phyloP scores from a whole-genome alignment of 2,113 vertebrate genomes.

The Tragulus kanchil region DNA sequence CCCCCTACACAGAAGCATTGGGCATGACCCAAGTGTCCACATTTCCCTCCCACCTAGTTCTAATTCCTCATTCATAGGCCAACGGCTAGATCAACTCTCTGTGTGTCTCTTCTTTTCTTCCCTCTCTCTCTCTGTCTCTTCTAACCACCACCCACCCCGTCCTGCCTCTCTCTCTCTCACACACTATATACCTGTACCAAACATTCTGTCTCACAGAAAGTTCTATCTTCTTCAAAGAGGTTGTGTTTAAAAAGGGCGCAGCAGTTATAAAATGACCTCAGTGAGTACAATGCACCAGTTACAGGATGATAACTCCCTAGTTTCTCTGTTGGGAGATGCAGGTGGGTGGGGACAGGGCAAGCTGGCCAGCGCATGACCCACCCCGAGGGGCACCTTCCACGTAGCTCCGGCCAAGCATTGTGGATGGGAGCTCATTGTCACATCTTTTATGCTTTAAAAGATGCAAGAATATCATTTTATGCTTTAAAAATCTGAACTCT shows the following conservation, averaged over 20 bases:
- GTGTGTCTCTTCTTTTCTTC: background rate
- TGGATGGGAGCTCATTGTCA: background rate
- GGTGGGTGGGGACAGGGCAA: background rate
- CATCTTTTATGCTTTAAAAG: background rate
- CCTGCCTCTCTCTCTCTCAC: background rate
- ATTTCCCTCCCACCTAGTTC: background rate
- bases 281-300: background rate
- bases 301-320: background rate
- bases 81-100: too few relatives aligned
- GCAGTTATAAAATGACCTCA: background rate
- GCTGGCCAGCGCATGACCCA: background rate
- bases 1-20: background rate
- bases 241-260: background rate
- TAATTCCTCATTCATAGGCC: background rate
- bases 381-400: rapidly evolving
- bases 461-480: background rate
- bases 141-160: background rate
- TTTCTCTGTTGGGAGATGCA: background rate
- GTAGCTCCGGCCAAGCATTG: background rate
- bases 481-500: background rate
- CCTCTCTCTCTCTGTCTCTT: background rate
- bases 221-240: background rate
- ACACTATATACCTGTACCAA: background rate
- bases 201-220: background rate
- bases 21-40: background rate